A percentile compares a stretch with the other conserved stretches of the same genome.
These are phyloP conservation scores for Zaprionus bogoriensis DNA, from an alignment of 2,888 invertebrate species.

Conservation along the genomic window DNA sequence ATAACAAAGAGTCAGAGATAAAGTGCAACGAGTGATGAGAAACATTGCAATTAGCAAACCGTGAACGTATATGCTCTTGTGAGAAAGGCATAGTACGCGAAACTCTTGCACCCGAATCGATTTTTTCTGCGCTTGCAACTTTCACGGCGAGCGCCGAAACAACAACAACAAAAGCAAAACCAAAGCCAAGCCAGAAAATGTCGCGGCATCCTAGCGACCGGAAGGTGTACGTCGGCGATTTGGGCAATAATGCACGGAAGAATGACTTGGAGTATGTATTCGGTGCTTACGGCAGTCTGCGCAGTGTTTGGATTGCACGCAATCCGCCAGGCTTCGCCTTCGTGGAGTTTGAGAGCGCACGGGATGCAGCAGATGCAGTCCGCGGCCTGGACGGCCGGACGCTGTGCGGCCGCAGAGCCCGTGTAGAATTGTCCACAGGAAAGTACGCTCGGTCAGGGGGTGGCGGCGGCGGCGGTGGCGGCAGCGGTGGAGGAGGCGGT, in stretches of 20 bases:
- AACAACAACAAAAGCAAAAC: slow-evolving; percentile 17
- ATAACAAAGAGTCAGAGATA: slow-evolving; percentile 31
- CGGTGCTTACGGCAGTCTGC: slow-evolving; percentile 94
- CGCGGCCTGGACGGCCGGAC: slow-evolving; percentile 89
- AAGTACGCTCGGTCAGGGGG: slow-evolving; percentile 84
- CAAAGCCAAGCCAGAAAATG: slow-evolving; percentile 60
- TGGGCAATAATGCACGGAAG: slow-evolving; percentile 95
- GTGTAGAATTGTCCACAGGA: slow-evolving; percentile 96
- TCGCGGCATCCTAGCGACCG: slow-evolving; percentile 88
- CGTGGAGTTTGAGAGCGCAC: slow-evolving; percentile 95
- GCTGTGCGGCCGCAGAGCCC: slow-evolving; percentile 93
- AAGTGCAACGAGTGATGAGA: slow-evolving; percentile 44
- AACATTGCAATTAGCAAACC: slow-evolving; percentile 31
- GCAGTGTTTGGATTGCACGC: slow-evolving; percentile 98
- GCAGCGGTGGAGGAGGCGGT: slow-evolving; percentile 84
- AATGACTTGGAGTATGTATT: slow-evolving; percentile 97
- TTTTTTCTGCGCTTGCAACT: slow-evolving; percentile 66
- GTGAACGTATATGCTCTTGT: slow-evolving; percentile 31
- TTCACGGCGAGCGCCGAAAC: slow-evolving; percentile 47
- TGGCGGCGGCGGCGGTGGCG: slow-evolving; percentile 82
- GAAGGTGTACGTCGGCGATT: slow-evolving; percentile 97
- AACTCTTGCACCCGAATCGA: slow-evolving; percentile 59
- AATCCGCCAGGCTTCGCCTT: slow-evolving; percentile 96
- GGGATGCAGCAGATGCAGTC: slow-evolving; percentile 95
- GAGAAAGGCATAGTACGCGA: slow-evolving; percentile 33